A percentile compares a stretch with the other conserved stretches of the same genome.
Conservation (phyloP, 2,113 vertebrate species). For the Laticauda colubrina region DNA sequence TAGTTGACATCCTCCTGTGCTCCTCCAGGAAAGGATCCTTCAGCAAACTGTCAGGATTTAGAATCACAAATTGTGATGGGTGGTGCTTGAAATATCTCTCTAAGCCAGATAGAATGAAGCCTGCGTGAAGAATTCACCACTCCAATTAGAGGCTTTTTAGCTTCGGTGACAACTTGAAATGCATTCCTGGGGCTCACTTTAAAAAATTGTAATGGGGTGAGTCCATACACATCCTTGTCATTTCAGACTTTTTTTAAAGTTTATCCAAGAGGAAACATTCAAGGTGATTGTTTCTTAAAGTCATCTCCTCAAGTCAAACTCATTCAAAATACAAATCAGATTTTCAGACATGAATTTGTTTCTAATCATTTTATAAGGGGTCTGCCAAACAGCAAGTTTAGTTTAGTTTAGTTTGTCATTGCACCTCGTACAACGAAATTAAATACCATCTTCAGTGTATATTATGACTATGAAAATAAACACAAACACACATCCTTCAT, state of each 20-base stretch:
- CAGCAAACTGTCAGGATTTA: slow-evolving; percentile 32
- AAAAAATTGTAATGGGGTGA: background rate
- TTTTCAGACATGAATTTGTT: background rate
- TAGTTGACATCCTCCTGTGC: slow-evolving; percentile 3
- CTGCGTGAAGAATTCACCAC: slow-evolving; percentile 14
- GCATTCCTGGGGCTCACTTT: slow-evolving; percentile 8
- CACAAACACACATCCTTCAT: too few species aligned
- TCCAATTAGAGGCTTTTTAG: slow-evolving; percentile 26
- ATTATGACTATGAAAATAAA: too few species aligned
- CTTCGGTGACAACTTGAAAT: slow-evolving; percentile 31
- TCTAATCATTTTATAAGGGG: background rate
- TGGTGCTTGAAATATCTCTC: slow-evolving; percentile 28
- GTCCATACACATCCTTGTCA: background rate
- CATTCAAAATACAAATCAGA: background rate
- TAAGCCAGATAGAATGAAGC: slow-evolving; percentile 26
- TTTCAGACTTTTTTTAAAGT: slow-evolving; percentile 7
- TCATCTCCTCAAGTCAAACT: background rate
- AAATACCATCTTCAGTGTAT: too few species aligned
- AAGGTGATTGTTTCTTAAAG: background rate
- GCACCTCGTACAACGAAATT: too few species aligned
- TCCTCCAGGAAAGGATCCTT: slow-evolving; percentile 15
- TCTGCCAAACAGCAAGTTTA: background rate
- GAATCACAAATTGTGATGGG: slow-evolving; percentile 26
- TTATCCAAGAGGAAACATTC: background rate
- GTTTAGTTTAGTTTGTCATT: too few species aligned